Conservation (phyloP, 1,140 invertebrate genomes). For the Eueides isabella region DNA sequence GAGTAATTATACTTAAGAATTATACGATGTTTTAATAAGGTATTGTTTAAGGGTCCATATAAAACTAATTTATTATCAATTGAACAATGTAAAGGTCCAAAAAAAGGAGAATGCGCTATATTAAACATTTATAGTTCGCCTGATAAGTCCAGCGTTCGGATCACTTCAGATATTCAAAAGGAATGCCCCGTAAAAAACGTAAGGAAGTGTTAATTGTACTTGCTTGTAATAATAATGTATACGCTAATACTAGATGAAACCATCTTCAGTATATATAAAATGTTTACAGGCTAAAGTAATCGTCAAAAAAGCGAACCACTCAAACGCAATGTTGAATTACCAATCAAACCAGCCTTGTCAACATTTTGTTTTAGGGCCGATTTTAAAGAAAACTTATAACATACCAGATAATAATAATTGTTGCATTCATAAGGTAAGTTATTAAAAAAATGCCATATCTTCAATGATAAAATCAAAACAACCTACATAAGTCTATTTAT, state of each 20-base stretch:
- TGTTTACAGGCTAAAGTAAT: constrained; percentile 59
- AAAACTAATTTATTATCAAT: constrained; percentile 49
- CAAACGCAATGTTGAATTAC: constrained; percentile 64
- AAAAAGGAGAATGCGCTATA: constrained; percentile 53
- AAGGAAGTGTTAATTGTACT: constrained; percentile 19
- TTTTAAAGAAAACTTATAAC: constrained; percentile 60
- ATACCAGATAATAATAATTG: constrained; percentile 53
- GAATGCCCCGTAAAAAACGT: constrained; percentile 61
- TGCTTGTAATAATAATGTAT: too few species aligned
- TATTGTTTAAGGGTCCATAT: constrained; percentile 56
- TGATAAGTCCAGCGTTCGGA: constrained; percentile 60
- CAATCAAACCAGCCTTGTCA: constrained; percentile 62
- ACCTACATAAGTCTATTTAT: constrained; percentile 1
- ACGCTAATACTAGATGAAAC: too few species aligned
- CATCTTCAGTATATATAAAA: background rate
- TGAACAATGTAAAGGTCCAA: constrained; percentile 65
- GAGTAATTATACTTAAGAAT: too few species aligned
- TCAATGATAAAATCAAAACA: background rate
- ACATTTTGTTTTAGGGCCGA: constrained; percentile 67
- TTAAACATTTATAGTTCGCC: constrained; percentile 48
- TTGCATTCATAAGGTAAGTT: constrained; percentile 62
- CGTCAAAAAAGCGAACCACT: constrained; percentile 50
- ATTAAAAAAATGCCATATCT: background rate
- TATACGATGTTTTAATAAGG: too few species aligned
- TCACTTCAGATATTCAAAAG: constrained; percentile 52